phyloP scores from a whole-genome alignment of 2,888 invertebrate species.

The Eristalis intricaria region DNA sequence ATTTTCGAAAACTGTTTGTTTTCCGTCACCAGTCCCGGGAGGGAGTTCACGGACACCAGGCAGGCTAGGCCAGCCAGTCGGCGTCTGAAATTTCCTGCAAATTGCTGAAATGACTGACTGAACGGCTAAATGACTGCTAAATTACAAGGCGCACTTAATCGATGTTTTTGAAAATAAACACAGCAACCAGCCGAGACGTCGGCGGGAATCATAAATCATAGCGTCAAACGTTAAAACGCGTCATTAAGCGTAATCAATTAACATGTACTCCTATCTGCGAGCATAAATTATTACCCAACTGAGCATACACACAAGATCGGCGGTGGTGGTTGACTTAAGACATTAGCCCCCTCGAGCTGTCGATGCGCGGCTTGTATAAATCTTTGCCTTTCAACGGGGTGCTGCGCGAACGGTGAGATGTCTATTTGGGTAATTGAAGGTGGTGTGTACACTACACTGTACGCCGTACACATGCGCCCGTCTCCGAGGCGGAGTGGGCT shows the following conservation, averaged over 20 bases:
- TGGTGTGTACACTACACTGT: background rate
- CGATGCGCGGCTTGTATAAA: conserved; percentile 49
- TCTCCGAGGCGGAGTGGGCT: background rate
- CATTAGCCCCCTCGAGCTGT: conserved; percentile 55
- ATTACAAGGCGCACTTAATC: conserved; percentile 17
- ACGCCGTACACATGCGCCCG: background rate
- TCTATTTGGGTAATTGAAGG: conserved; percentile 7
- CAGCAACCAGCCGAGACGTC: background rate
- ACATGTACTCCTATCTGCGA: conserved; percentile 49
- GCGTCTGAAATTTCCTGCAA: background rate
- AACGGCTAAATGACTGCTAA: conserved; percentile 27
- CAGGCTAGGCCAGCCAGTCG: background rate
- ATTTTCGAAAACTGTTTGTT: background rate
- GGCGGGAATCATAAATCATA: conserved; percentile 53
- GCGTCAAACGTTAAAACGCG: conserved; percentile 57
- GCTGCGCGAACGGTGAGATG: background rate
- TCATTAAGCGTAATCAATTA: conserved; percentile 69
- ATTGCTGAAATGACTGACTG: background rate
- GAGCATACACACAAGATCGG: background rate
- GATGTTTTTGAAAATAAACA: conserved; percentile 38
- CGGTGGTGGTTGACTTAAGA: conserved; percentile 24
- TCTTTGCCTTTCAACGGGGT: conserved; percentile 29
- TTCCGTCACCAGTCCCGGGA: background rate
- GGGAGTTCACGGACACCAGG: background rate
- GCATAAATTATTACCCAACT: conserved; percentile 61